Evolutionary conservation across 1,140 invertebrate genomes (phyloP).

Genomic region (Brachionus koreanus): DNA sequence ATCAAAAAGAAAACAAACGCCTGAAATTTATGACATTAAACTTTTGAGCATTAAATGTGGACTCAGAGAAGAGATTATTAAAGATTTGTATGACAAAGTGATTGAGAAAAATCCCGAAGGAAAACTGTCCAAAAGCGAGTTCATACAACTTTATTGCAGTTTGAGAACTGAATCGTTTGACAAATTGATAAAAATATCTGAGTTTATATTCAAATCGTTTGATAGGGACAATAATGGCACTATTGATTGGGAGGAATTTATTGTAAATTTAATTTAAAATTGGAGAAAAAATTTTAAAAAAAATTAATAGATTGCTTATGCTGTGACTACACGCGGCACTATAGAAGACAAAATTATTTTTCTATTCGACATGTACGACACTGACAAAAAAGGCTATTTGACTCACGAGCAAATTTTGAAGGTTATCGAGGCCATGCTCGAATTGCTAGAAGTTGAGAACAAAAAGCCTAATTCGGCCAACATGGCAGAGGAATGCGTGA

Average conservation of each 20-base stretch:
- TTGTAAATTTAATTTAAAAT: neutral
- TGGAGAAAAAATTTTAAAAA: neutral
- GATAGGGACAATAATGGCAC: neutral
- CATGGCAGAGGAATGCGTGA: neutral
- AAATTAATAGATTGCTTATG: neutral
- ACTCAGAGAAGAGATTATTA: neutral
- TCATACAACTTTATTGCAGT: neutral
- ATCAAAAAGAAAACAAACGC: neutral
- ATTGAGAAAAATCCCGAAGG: neutral
- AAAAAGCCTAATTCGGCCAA: neutral
- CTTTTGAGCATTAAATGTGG: neutral
- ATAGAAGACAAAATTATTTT: neutral
- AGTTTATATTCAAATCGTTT: constrained; percentile 5
- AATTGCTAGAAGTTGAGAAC: neutral
- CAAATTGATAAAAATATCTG: neutral
- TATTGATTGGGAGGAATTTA: neutral
- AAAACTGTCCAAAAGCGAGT: neutral
- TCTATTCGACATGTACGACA: neutral
- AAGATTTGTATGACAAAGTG: neutral
- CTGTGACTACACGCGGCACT: neutral
- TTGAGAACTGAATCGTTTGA: neutral
- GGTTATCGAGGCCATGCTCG: neutral
- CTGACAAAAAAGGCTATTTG: neutral
- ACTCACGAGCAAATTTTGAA: neutral
- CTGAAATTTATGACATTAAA: neutral